These are phyloP conservation scores for Eilema sororculum DNA, from an alignment of 2,888 invertebrate genomes.

Conservation along the genomic window DNA sequence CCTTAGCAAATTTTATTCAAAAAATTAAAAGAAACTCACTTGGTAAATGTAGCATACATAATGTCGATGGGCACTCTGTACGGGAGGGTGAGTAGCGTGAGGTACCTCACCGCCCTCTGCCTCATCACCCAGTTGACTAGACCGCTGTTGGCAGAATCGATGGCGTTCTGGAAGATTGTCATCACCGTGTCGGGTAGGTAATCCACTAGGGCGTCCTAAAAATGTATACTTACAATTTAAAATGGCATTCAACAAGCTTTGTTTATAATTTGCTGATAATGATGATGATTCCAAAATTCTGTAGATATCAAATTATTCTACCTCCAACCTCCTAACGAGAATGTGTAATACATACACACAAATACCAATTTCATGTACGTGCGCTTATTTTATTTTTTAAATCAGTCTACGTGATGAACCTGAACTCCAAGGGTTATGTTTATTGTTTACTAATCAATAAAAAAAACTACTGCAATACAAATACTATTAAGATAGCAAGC, in stretches of 20 bases:
- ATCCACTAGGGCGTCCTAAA: constrained; percentile 94
- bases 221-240: neutral
- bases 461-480: neutral
- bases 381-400: neutral
- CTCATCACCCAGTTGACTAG: constrained; percentile 96
- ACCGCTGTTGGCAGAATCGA: constrained; percentile 96
- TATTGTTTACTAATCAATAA: neutral
- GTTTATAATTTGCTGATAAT: too few relatives aligned
- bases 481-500: neutral
- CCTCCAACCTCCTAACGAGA: too few relatives aligned
- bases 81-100: constrained; percentile 94
- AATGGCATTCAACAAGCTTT: too few relatives aligned
- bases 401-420: neutral
- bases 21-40: constrained; percentile 88
- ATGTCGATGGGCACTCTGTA: constrained; percentile 96
- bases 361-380: neutral
- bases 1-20: too few relatives aligned
- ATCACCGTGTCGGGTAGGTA: constrained; percentile 96
- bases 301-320: neutral
- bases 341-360: neutral
- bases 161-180: constrained; percentile 96
- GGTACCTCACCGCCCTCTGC: constrained; percentile 92
- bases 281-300: neutral
- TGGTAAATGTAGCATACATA: constrained; percentile 93
- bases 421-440: neutral